phyloP scores from a whole-genome alignment of 2,797 vertebrate species.

The Silurus lanzhouensis region DNA sequence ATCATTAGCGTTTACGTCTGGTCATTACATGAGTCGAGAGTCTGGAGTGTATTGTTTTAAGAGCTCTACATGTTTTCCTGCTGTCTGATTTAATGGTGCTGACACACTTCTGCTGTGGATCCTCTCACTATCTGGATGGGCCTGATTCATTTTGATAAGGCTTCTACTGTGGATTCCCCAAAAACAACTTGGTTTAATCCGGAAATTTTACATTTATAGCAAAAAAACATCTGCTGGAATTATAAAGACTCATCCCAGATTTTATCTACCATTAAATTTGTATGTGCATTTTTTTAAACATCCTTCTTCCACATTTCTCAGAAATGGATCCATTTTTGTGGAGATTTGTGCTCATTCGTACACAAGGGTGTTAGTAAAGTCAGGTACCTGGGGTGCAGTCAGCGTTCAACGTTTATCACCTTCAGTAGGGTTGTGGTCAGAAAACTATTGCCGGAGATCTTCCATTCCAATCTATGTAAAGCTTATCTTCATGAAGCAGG shows the following conservation, averaged over 20 bases:
- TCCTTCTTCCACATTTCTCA: no score
- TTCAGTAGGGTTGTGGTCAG: no score
- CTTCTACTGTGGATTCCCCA: background rate
- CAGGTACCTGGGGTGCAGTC: no score
- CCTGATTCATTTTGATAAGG: background rate
- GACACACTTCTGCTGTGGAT: background rate
- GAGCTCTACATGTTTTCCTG: background rate
- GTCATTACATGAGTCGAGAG: slow-evolving; percentile 18
- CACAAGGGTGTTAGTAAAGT: no score
- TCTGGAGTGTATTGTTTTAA: slow-evolving; percentile 4
- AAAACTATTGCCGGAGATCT: no score
- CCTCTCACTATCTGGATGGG: background rate
- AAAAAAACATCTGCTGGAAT: background rate
- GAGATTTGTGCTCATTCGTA: no score
- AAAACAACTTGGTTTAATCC: background rate
- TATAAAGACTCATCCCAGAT: background rate
- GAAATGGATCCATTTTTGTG: no score
- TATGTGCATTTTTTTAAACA: no score
- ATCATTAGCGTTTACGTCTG: slow-evolving; percentile 19
- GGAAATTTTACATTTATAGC: background rate
- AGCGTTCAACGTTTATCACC: no score
- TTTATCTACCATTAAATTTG: no score
- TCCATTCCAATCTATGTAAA: no score
- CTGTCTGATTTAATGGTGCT: slow-evolving; percentile 3
- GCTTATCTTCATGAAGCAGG: no score